phyloP scores from a whole-genome alignment of 2,888 invertebrate genomes.

The Dichetophora obliterata region DNA sequence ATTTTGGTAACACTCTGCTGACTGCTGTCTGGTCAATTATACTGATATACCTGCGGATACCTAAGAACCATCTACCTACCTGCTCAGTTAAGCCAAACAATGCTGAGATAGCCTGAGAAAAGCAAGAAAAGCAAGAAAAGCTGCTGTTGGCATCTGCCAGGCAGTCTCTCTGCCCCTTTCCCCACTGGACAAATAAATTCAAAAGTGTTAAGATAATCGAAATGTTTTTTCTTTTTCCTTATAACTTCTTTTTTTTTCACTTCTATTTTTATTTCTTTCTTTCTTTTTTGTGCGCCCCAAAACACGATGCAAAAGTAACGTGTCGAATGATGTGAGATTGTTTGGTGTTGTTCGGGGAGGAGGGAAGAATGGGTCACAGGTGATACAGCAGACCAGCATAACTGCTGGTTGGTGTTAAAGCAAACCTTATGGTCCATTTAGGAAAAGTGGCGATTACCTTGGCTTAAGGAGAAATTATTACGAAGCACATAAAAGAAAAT shows the following conservation, averaged over 20 bases:
- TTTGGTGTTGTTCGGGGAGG: background rate
- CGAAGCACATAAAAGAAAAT: conserved; percentile 41
- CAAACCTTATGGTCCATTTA: conserved; percentile 40
- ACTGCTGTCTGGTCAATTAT: conserved; percentile 12
- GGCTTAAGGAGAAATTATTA: conserved; percentile 66
- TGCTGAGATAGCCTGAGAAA: background rate
- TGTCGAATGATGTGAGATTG: background rate
- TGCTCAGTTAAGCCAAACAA: background rate
- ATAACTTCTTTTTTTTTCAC: background rate
- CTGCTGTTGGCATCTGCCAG: background rate
- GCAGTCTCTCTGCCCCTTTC: background rate
- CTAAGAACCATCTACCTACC: background rate
- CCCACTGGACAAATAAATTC: conserved; percentile 30
- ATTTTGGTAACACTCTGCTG: background rate
- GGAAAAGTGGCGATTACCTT: conserved; percentile 64
- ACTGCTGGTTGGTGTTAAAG: conserved; percentile 1
- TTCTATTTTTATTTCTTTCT: background rate
- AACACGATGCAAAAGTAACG: background rate
- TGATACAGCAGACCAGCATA: background rate
- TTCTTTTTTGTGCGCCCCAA: background rate
- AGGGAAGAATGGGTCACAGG: background rate
- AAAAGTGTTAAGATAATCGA: conserved; percentile 37
- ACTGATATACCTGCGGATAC: background rate
- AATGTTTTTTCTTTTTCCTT: conserved; percentile 14
- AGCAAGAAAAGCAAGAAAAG: background rate